phyloP scores from a whole-genome alignment of 2,113 vertebrate species.

The Periophthalmodon schlosseri region DNA sequence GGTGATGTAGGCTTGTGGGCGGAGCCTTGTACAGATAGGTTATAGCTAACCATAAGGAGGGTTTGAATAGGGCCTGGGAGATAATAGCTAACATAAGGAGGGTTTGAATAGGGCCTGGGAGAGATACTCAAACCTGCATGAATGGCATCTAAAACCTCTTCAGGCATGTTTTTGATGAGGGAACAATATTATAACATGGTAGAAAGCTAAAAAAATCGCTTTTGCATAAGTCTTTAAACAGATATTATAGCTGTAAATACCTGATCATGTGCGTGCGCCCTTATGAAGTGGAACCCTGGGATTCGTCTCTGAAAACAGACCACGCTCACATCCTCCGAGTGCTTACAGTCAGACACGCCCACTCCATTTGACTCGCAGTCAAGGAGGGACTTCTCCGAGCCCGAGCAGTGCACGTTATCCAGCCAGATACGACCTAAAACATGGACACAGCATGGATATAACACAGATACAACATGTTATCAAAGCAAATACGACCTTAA shows the following conservation, averaged over 20 bases:
- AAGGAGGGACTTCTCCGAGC: slow-evolving; percentile 82
- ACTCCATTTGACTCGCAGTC: slow-evolving; percentile 88
- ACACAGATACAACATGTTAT: neutral
- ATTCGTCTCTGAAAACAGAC: slow-evolving; percentile 89
- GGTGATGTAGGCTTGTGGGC: too few relatives aligned
- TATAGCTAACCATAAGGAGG: too few relatives aligned
- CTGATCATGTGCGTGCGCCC: slow-evolving; percentile 73
- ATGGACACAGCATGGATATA: neutral
- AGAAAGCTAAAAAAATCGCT: too few relatives aligned
- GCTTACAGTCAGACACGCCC: slow-evolving; percentile 91
- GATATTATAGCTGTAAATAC: slow-evolving; percentile 20
- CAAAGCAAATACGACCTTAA: neutral
- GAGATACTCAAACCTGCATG: too few relatives aligned
- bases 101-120: too few relatives aligned
- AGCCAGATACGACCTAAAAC: slow-evolving; percentile 88
- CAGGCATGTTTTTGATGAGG: too few relatives aligned
- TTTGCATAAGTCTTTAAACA: too few relatives aligned
- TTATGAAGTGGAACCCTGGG: slow-evolving; percentile 88
- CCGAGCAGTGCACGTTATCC: slow-evolving; percentile 90
- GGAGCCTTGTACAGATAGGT: too few relatives aligned
- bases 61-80: too few relatives aligned
- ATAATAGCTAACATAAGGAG: too few relatives aligned
- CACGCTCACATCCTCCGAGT: slow-evolving; percentile 91
- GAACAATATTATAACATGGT: too few relatives aligned
- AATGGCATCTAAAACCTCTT: too few relatives aligned